Conservation (phyloP, 2,888 invertebrate species). For the Agrotis clavis region DNA sequence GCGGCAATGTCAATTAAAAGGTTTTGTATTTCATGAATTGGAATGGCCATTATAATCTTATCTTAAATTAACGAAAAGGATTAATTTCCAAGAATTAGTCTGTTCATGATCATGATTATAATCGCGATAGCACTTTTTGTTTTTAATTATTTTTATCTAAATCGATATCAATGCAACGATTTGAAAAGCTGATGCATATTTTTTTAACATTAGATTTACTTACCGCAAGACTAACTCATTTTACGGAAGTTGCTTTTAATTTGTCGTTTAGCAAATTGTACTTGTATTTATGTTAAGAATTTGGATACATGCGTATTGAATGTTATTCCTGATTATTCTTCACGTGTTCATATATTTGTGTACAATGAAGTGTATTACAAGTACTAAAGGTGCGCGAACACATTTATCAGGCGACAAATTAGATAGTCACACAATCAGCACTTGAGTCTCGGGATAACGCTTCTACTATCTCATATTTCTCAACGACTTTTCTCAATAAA, state of each 20-base stretch:
- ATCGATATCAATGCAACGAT: conserved; percentile 3
- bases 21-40: not conserved
- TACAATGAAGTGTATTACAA: not conserved
- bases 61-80: not conserved
- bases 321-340: conserved; percentile 1
- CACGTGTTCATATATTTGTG: not conserved
- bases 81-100: conserved; percentile 9
- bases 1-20: not conserved
- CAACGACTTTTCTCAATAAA: too few species aligned
- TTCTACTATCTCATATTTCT: too few species aligned
- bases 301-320: not conserved
- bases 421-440: too few species aligned
- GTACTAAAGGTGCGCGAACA: not conserved
- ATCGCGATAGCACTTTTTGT: not conserved
- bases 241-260: not conserved
- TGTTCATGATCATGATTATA: conserved; percentile 1
- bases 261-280: not conserved
- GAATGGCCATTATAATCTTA: conserved; percentile 4
- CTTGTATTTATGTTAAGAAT: not conserved
- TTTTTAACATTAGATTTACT: not conserved
- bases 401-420: too few species aligned
- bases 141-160: conserved; percentile 9
- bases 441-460: too few species aligned
- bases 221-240: not conserved
- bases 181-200: conserved; percentile 1